Conservation (phyloP, 2,113 vertebrate genomes). For the Balaenoptera acutorostrata region DNA sequence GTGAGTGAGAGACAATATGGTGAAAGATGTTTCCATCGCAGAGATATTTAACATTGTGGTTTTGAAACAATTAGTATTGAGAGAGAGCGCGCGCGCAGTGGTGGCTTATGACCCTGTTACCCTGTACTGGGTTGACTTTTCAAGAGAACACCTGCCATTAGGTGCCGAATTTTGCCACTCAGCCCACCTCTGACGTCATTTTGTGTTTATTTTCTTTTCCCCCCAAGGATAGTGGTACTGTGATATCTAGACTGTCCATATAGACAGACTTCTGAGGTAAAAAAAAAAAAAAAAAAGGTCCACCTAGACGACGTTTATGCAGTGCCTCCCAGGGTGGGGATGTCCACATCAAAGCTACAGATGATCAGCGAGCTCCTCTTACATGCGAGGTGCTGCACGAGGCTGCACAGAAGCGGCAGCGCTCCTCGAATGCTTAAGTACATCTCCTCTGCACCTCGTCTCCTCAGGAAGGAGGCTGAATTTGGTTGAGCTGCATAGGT, state of each 20-base stretch:
- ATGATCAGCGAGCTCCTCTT: accelerated
- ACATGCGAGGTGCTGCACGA: accelerated
- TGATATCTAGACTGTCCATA: neutral
- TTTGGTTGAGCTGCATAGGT: neutral
- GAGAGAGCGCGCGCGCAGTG: neutral
- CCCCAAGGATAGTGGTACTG: neutral
- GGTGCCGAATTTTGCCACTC: neutral
- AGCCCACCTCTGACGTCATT: accelerated
- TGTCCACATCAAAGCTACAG: neutral
- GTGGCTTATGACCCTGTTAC: too few relatives aligned
- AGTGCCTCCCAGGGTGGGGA: neutral
- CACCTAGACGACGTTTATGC: neutral
- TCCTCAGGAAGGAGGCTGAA: neutral
- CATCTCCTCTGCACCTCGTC: accelerated
- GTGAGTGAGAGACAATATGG: neutral
- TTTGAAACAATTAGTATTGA: neutral
- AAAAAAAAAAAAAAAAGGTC: too few relatives aligned
- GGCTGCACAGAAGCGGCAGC: accelerated
- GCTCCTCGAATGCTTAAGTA: accelerated
- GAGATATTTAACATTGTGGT: neutral
- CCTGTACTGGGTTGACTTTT: neutral
- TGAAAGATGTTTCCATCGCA: neutral
- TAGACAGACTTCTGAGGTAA: neutral
- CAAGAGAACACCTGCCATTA: neutral
- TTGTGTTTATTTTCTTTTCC: neutral